phyloP scores from a whole-genome alignment of 2,888 invertebrate genomes.

The Phortica magna region DNA sequence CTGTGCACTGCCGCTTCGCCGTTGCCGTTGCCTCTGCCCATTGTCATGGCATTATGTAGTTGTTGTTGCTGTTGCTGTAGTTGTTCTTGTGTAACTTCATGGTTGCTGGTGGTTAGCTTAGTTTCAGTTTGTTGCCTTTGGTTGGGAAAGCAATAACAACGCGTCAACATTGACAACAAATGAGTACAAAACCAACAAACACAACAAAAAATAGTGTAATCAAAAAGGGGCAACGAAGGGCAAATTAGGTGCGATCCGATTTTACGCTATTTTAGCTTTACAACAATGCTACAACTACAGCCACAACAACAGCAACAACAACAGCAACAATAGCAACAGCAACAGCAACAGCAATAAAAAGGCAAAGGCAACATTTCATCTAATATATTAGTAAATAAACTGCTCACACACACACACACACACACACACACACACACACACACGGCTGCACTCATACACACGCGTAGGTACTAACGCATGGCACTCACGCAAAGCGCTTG shows the following conservation, averaged over 20 bases:
- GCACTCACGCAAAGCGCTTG: background rate
- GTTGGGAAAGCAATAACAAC: constrained; percentile 7
- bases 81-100: constrained; percentile 36
- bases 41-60: background rate
- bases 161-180: background rate
- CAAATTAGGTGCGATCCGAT: constrained; percentile 32
- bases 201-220: background rate
- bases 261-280: constrained; percentile 27
- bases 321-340: background rate
- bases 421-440: background rate
- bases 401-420: background rate
- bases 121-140: constrained; percentile 6
- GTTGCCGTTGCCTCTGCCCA: constrained; percentile 23
- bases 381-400: constrained; percentile 35
- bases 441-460: background rate
- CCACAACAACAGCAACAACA: constrained; percentile 22
- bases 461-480: background rate
- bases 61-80: background rate
- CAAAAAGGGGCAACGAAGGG: background rate
- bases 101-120: constrained; percentile 21
- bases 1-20: constrained; percentile 42
- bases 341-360: constrained; percentile 26
- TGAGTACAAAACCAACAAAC: background rate
- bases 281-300: background rate
- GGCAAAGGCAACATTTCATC: constrained; percentile 19